Evolutionary conservation across 2,888 invertebrate species (phyloP).

Genomic region (Papilio demoleus): DNA sequence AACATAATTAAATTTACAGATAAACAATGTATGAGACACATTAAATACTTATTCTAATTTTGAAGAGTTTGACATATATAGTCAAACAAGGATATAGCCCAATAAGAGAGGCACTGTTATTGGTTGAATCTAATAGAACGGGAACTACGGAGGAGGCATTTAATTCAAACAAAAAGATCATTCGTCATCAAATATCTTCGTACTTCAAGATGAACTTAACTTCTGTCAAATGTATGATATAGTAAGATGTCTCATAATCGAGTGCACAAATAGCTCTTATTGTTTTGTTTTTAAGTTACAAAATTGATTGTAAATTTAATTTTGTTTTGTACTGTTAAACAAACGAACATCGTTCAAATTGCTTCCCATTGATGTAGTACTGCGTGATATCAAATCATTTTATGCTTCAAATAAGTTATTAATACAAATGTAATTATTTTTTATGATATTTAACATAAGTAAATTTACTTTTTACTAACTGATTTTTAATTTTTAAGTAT

Average conservation of each 20-base stretch:
- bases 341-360: constrained; percentile 14
- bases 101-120: too few relatives aligned
- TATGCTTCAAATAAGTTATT: neutral
- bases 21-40: too few relatives aligned
- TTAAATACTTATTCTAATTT: too few relatives aligned
- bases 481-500: neutral
- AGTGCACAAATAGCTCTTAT: neutral
- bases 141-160: too few relatives aligned
- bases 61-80: too few relatives aligned
- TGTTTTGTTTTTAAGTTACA: neutral
- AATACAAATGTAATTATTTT: neutral
- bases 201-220: too few relatives aligned
- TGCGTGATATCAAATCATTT: neutral
- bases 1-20: constrained; percentile 29
- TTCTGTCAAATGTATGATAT: too few relatives aligned
- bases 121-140: too few relatives aligned
- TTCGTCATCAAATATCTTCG: neutral
- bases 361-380: constrained; percentile 29
- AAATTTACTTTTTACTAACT: neutral
- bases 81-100: too few relatives aligned
- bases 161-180: too few relatives aligned
- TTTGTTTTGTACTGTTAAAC: constrained; percentile 18
- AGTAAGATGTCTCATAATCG: neutral
- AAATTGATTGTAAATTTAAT: constrained; percentile 10
- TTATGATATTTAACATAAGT: neutral